Base-by-base conservation (phyloP, 2,797 vertebrate genomes). In the Karalla daura region DNA sequence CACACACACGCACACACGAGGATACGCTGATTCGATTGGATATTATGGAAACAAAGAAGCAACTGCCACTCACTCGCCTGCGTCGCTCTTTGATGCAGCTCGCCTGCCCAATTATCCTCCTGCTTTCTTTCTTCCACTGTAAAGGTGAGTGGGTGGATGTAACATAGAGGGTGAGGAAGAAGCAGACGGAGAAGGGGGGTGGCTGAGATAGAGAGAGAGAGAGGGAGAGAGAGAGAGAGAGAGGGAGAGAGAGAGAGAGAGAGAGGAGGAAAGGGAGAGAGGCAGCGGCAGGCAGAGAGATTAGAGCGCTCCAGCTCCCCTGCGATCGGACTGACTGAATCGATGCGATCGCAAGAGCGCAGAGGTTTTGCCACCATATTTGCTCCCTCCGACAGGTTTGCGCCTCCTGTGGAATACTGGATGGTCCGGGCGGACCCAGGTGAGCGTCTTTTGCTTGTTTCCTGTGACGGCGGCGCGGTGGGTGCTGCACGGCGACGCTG, bases 101-200 rank as follows among this genome's bases (percentile, higher is more conserved):
- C 53, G 28, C 61, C 72, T 41, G 20, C 24, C 49, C 74, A 78
- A 63, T 80, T 80, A 78, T 80, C 59, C 50, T 64, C 40, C 10
- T 9, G 18, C 80, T 80, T 76, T 63, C 35, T 80, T 86, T 74
- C 72, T 81, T 69, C 75, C 53, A 44, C 69, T 73, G 69, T 84
- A 73, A 71, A 84, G 64, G 74, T 87, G 89, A 88, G 86, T 86
- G 85, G 88, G 88, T 0, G 82, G 81, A 72, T 80, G 82, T 52
- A 84, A 72, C 63, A 83, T 32, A 79, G 65, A 65, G 76, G 67
- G 76, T 75, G 86, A 83, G 82, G 83, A 74, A 61, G 80, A 69
- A 74, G 66, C 70, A 74, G 79, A 76, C 49, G 53, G 67, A 76
- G 74, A 62, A 58, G 62, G 61, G n/a, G 72, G 44, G 79, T n/a